A percentile compares a stretch with the other conserved stretches of the same genome.
Conservation (phyloP, 2,888 invertebrate genomes). For the Pseudanteris insignis region DNA sequence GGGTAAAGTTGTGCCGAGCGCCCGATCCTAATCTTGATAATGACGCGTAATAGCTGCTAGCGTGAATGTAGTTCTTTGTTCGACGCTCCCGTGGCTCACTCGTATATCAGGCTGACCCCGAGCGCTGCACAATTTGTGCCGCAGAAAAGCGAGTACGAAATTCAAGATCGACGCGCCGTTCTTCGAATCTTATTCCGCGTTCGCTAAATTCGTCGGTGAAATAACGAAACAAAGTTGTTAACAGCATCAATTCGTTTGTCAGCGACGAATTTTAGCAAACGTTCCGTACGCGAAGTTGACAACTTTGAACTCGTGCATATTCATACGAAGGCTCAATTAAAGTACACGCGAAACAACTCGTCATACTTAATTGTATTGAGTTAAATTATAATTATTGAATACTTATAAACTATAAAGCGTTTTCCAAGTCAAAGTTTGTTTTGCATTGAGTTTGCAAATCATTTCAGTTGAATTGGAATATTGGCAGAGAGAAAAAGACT, state of each 20-base stretch:
- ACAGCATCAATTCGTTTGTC: no score
- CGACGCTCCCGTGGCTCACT: conserved; percentile 52
- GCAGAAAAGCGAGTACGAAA: conserved; percentile 53
- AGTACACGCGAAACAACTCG: conserved; percentile 14
- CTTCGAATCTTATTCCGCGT: background rate
- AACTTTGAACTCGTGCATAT: conserved; percentile 22
- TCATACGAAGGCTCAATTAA: conserved; percentile 10
- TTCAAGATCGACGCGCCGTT: conserved; percentile 29
- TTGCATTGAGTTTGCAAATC: no score
- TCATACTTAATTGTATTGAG: no score
- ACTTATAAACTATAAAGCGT: no score
- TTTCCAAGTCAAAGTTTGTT: no score
- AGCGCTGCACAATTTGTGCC: conserved; percentile 58
- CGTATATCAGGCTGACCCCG: conserved; percentile 54
- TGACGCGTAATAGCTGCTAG: conserved; percentile 66
- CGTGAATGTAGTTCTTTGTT: conserved; percentile 66
- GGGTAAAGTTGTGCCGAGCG: conserved; percentile 49
- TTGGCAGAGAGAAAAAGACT: conserved; percentile 24
- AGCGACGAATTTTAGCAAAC: no score
- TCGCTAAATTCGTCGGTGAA: no score
- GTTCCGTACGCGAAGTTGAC: no score
- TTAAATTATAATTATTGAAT: no score
- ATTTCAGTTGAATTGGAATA: no score
- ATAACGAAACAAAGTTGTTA: no score
- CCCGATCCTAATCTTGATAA: conserved; percentile 67